A percentile compares a stretch with the other conserved stretches of the same genome.
Evolutionary conservation across 1,140 invertebrate genomes (phyloP).

Genomic region (Chironomus tepperi): DNA sequence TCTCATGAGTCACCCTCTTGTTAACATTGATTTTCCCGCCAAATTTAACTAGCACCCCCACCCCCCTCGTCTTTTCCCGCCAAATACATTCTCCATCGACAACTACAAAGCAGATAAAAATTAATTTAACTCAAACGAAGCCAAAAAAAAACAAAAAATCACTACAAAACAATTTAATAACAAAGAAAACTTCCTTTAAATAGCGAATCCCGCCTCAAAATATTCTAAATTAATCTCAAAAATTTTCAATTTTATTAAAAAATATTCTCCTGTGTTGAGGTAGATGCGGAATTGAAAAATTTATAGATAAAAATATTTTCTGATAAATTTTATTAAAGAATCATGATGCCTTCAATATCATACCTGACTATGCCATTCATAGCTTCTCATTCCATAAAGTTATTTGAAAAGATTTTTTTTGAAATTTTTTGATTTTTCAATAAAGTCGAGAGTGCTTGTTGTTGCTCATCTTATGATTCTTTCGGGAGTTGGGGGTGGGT

Average conservation of each 20-base stretch:
- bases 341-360: not conserved
- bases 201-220: too few relatives aligned
- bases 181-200: too few relatives aligned
- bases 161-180: too few relatives aligned
- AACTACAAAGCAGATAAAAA: too few relatives aligned
- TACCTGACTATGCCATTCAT: not conserved
- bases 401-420: not conserved
- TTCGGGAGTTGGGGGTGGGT: not conserved
- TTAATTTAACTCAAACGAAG: too few relatives aligned
- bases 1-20: too few relatives aligned
- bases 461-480: not conserved
- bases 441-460: not conserved
- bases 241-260: not conserved
- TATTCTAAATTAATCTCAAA: not conserved
- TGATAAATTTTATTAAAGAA: constrained; percentile 10
- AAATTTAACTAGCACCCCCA: too few relatives aligned
- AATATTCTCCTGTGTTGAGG: not conserved
- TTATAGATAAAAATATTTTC: constrained; percentile 1
- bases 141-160: too few relatives aligned
- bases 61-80: too few relatives aligned
- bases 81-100: too few relatives aligned
- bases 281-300: not conserved
- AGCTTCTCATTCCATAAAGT: not conserved
- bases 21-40: too few relatives aligned
- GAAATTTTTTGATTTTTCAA: constrained; percentile 18